phyloP scores from a whole-genome alignment of 2,888 invertebrate genomes.

The Xanthorhoe spadicearia region DNA sequence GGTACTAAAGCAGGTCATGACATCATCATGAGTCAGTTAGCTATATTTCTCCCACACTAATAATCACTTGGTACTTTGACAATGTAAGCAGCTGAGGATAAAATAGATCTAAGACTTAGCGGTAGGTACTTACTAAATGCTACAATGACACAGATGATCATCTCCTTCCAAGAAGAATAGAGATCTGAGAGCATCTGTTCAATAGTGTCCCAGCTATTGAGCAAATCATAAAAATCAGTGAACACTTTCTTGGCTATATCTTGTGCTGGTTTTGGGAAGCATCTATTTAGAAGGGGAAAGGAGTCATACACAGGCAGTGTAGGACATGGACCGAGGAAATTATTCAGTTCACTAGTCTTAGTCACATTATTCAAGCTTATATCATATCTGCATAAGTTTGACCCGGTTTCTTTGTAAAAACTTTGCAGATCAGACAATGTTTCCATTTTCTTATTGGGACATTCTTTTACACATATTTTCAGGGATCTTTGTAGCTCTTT shows the following conservation, averaged over 20 bases:
- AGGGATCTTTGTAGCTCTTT: constrained; percentile 90
- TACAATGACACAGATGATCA: constrained; percentile 91
- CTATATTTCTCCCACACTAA: constrained; percentile 28
- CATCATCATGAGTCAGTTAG: constrained; percentile 27
- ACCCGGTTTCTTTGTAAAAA: constrained; percentile 90
- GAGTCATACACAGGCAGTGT: constrained; percentile 91
- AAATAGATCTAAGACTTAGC: constrained; percentile 11
- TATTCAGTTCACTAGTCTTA: constrained; percentile 66
- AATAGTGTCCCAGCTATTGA: constrained; percentile 95
- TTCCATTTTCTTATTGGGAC: constrained; percentile 89
- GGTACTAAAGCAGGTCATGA: constrained; percentile 14
- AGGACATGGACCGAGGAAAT: constrained; percentile 91
- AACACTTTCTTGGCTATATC: constrained; percentile 87
- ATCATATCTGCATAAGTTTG: constrained; percentile 91
- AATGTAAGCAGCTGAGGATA: constrained; percentile 7
- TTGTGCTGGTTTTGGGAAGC: constrained; percentile 90
- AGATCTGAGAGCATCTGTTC: constrained; percentile 95
- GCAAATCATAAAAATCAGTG: constrained; percentile 90
- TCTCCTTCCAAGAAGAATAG: constrained; percentile 94
- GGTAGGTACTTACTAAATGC: constrained; percentile 88
- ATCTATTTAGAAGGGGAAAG: constrained; percentile 92
- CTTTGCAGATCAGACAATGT: constrained; percentile 87
- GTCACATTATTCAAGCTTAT: constrained; percentile 84
- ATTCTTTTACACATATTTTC: constrained; percentile 95
- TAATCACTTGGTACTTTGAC: neutral